phyloP scores from a whole-genome alignment of 2,888 invertebrate species.

The Perizoma flavofasciatum region DNA sequence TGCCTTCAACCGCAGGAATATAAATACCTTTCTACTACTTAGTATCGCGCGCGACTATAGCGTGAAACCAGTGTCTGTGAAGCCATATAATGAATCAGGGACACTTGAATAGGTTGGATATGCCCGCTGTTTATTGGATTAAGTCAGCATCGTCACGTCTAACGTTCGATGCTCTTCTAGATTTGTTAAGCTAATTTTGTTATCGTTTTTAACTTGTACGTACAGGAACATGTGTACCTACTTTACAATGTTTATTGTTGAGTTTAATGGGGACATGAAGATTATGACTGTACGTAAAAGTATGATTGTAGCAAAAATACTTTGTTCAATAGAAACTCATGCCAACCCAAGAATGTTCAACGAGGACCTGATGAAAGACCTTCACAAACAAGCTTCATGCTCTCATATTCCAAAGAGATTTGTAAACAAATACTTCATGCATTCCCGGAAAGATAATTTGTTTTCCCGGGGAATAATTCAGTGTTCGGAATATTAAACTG shows the following conservation, averaged over 20 bases:
- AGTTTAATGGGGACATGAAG: constrained; percentile 5
- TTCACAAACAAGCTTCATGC: not conserved
- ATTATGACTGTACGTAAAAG: constrained; percentile 9
- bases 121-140: constrained; percentile 71
- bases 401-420: no score
- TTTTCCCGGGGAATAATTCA: no score
- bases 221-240: constrained; percentile 19
- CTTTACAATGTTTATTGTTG: constrained; percentile 15
- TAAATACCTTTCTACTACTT: constrained; percentile 25
- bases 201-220: constrained; percentile 16
- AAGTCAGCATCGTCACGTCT: constrained; percentile 43
- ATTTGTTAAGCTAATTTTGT: constrained; percentile 30
- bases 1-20: constrained; percentile 29
- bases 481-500: no score
- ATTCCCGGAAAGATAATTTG: no score
- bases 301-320: constrained; percentile 3
- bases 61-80: constrained; percentile 55
- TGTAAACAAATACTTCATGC: no score
- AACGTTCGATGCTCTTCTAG: constrained; percentile 32
- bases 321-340: constrained; percentile 4
- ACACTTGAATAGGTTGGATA: constrained; percentile 55
- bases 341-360: not conserved
- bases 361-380: no score
- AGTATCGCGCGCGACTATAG: constrained; percentile 10
- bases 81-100: constrained; percentile 61